A percentile compares a stretch with the other conserved stretches of the same genome.
Evolutionary conservation across 1,140 invertebrate genomes (phyloP).

Genomic region (Aphelenchoides fujianensis): DNA sequence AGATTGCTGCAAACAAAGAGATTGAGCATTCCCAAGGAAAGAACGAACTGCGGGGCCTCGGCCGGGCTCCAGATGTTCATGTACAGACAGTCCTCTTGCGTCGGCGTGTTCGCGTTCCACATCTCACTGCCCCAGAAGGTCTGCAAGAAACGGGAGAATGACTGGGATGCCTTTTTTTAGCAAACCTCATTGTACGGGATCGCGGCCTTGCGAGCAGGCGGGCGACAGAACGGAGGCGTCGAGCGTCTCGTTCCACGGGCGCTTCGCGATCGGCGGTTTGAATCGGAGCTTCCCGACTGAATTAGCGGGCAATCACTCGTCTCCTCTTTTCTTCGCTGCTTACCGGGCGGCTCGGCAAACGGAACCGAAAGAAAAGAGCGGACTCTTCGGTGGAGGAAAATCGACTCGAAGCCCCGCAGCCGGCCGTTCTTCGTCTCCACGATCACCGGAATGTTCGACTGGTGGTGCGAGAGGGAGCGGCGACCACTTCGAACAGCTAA

Average conservation of each 20-base stretch:
- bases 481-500: no score
- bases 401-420: conserved; percentile 53
- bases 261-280: conserved; percentile 48
- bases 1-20: conserved; percentile 48
- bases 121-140: conserved; percentile 62
- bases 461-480: no score
- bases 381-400: conserved; percentile 55
- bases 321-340: background rate
- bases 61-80: conserved; percentile 61
- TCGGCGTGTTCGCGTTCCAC: conserved; percentile 63
- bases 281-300: conserved; percentile 53
- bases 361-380: conserved; percentile 59
- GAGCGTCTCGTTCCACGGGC: conserved; percentile 55
- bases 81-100: conserved; percentile 60
- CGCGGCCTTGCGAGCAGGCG: conserved; percentile 55
- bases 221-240: conserved; percentile 53
- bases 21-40: background rate
- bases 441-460: conserved; percentile 51
- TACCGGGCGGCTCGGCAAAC: conserved; percentile 54
- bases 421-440: conserved; percentile 41
- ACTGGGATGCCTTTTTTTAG: background rate
- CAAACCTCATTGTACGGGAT: conserved; percentile 52
- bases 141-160: background rate
- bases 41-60: conserved; percentile 32
- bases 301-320: background rate